Evolutionary conservation across 2,797 vertebrate genomes (phyloP), one percentile per base, ranked within the genome.

Genomic region (Danio jaintianensis): DNA sequence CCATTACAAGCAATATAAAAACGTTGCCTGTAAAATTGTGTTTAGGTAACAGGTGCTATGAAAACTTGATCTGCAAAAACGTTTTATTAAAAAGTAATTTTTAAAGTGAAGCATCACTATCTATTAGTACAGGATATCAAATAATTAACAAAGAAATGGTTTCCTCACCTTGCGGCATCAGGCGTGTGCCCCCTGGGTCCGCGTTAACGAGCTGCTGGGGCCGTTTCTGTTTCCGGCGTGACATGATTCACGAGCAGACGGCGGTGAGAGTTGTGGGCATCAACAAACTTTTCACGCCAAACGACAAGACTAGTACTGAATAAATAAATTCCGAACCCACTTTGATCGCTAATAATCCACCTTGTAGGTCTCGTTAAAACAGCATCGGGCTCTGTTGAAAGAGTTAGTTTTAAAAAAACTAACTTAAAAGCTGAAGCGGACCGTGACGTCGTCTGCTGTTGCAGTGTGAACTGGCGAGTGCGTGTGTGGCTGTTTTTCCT

Each of bases 201-300:
- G 93, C 86, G 88, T 94, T 95, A 88, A 95, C 93, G 78, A 94
- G 93, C 88, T 95, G 94, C 90, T 95, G 94, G 67, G 94, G 94
- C 92, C 94, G 90, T 87, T 94, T 95, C 93, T 95, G 94, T 89
- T 95, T 95, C 91, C 94, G 94, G 92, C 94, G 94, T 91, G 94
- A 95, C 94, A 95, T 95, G 93, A 94, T 94, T 94, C 93, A 94
- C 93, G 89, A 90, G 90, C 89, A 91, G 81, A 86, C 88, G 86
- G 83, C 58, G 29, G 29, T 29, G 82, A 64, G 91, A 90, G 86
- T 89, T 90, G 89, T 87, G 90, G 87, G 90, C 93, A 93, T 93
- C 91, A 80, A 92, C 81, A 78, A 89, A 74, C 86, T 79, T 48
- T 88, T 82, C 61, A 77, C 47, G 61, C 84, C 82, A 88, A 89